A percentile compares a stretch with the other conserved stretches of the same genome.
Conservation (phyloP, 2,797 vertebrate species). For the Sebastiscus tertius region DNA sequence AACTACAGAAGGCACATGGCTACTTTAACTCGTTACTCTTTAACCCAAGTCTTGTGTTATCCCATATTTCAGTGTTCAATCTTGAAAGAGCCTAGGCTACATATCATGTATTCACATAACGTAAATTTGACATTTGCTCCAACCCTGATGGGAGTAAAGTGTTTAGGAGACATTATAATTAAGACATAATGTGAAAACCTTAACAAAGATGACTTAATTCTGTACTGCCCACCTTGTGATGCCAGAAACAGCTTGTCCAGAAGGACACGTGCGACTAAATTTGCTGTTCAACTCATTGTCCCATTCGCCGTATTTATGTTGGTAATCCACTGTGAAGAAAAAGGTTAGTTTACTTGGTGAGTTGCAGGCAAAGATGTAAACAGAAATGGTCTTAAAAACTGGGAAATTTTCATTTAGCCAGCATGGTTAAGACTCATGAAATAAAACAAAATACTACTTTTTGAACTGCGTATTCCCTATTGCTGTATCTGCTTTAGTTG, state of each 20-base stretch:
- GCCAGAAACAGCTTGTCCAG: slow-evolving; percentile 10
- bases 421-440: background rate
- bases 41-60: too few species aligned
- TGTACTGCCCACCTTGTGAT: background rate
- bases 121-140: background rate
- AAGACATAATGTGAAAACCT: background rate
- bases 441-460: background rate
- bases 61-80: too few species aligned
- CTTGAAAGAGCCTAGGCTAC: background rate
- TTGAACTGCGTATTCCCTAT: background rate
- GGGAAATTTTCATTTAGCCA: background rate
- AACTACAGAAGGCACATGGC: too few species aligned
- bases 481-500: background rate
- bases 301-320: background rate
- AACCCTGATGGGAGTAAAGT: too few species aligned
- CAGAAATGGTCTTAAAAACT: background rate
- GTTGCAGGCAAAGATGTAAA: background rate
- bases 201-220: background rate
- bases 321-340: background rate
- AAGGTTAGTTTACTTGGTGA: background rate
- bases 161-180: too few species aligned
- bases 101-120: background rate
- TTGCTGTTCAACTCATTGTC: background rate
- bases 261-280: background rate
- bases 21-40: too few species aligned